Evolutionary conservation across 2,797 vertebrate genomes (phyloP).

Genomic region (Trachops cirrhosus): DNA sequence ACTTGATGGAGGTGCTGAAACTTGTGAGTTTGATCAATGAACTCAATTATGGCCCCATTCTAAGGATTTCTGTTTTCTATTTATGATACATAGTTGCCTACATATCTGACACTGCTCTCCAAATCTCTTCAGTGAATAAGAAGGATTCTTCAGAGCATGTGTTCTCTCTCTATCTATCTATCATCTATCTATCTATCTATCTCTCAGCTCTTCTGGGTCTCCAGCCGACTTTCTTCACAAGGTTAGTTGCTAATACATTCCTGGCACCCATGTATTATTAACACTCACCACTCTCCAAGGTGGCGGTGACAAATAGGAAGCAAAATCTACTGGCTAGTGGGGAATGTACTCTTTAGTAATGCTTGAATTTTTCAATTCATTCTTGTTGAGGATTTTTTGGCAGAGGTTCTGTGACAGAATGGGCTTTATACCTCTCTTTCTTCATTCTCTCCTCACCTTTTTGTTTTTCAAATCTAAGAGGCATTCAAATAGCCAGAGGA

Average conservation of each 20-base stretch:
- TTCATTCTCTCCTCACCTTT: not conserved
- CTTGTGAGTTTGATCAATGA: conserved; percentile 91
- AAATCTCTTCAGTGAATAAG: conserved; percentile 88
- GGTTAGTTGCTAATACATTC: conserved; percentile 98
- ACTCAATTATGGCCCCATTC: conserved; percentile 90
- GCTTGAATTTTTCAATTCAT: conserved; percentile 95
- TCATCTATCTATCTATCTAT: conserved; percentile 48
- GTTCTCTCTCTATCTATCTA: conserved; percentile 46
- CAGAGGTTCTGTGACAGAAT: conserved; percentile 81
- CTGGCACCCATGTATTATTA: conserved; percentile 98
- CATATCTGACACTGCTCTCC: conserved; percentile 84
- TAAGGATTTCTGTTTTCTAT: conserved; percentile 81
- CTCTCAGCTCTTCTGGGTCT: conserved; percentile 86
- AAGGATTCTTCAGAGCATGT: conserved; percentile 63
- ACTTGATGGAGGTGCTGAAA: conserved; percentile 25
- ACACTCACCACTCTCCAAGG: conserved; percentile 95
- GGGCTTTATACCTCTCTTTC: conserved; percentile 37
- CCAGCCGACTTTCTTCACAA: conserved; percentile 92
- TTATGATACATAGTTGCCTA: conserved; percentile 85
- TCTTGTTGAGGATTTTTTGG: conserved; percentile 89
- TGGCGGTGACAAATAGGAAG: conserved; percentile 99
- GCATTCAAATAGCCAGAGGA: conserved; percentile 80
- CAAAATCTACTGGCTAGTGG: conserved; percentile 96
- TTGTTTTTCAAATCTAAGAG: conserved; percentile 71
- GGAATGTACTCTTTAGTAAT: conserved; percentile 99